Conservation (phyloP, 1,140 invertebrate genomes). For the Hyles euphorbiae region DNA sequence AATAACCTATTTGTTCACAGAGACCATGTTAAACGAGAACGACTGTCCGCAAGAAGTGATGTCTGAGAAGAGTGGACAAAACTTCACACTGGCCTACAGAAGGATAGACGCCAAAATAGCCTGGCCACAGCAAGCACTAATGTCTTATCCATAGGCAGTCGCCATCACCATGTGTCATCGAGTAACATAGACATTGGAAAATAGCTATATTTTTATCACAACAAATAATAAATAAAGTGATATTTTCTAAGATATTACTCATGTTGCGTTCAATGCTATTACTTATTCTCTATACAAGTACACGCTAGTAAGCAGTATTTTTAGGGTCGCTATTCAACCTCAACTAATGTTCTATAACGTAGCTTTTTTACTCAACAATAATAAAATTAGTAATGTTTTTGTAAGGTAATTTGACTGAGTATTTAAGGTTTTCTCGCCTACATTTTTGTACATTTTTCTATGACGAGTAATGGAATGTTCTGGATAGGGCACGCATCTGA, state of each 20-base stretch:
- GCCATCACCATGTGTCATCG: background rate
- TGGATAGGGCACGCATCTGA: slow-evolving; percentile 12
- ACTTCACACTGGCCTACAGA: slow-evolving; percentile 95
- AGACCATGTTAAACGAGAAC: slow-evolving; percentile 89
- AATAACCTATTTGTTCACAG: slow-evolving; percentile 76
- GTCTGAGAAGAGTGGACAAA: slow-evolving; percentile 81
- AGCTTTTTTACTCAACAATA: slow-evolving; percentile 68
- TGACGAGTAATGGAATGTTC: slow-evolving; percentile 12
- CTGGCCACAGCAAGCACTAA: slow-evolving; percentile 84
- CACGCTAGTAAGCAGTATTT: slow-evolving; percentile 58
- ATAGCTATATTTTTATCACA: slow-evolving; percentile 62
- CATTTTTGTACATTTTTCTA: slow-evolving; percentile 48
- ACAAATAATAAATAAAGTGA: slow-evolving; percentile 55
- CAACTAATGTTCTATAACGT: slow-evolving; percentile 36
- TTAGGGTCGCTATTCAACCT: slow-evolving; percentile 45
- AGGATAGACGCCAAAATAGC: slow-evolving; percentile 97
- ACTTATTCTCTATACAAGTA: slow-evolving; percentile 40
- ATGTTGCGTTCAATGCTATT: slow-evolving; percentile 32
- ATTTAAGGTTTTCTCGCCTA: slow-evolving; percentile 18
- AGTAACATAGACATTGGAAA: slow-evolving; percentile 4
- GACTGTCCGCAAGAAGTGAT: slow-evolving; percentile 94
- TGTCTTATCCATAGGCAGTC: slow-evolving; percentile 58
- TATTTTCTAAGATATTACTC: slow-evolving; percentile 66
- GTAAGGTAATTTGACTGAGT: slow-evolving; percentile 55
- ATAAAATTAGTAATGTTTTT: slow-evolving; percentile 43